Evolutionary conservation across 1,140 invertebrate species (phyloP).

Genomic region (Musca vetustissima): DNA sequence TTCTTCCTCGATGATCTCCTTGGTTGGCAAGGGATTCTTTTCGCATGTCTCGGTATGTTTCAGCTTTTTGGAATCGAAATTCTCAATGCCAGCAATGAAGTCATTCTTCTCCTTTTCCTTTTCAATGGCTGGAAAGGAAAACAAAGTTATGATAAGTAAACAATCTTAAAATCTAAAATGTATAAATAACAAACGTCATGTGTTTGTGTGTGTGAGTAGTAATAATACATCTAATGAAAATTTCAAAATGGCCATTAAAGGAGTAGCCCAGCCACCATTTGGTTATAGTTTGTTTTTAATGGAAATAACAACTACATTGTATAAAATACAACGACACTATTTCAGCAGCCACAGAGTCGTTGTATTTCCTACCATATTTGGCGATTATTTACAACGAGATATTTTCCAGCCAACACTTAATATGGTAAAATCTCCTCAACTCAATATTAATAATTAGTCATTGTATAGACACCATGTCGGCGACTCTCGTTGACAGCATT

Average conservation of each 20-base stretch:
- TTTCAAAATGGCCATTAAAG: too few species aligned
- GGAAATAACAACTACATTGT: neutral
- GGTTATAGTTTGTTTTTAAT: neutral
- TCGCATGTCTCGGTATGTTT: conserved; percentile 88
- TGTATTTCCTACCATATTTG: neutral
- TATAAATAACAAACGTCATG: too few species aligned
- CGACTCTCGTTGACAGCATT: too few species aligned
- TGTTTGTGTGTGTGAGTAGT: too few species aligned
- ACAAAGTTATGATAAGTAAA: neutral
- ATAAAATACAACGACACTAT: neutral
- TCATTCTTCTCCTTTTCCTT: conserved; percentile 85
- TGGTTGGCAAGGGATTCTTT: conserved; percentile 86
- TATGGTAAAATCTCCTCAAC: conserved; percentile 3
- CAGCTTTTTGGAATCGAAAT: conserved; percentile 80
- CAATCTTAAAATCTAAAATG: neutral
- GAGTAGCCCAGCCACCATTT: too few species aligned
- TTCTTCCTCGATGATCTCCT: conserved; percentile 75
- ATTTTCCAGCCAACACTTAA: neutral
- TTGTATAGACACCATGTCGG: too few species aligned
- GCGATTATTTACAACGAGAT: conserved; percentile 14
- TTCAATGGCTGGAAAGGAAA: conserved; percentile 71
- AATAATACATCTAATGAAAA: too few species aligned
- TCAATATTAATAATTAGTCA: conserved; percentile 2
- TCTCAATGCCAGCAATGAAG: conserved; percentile 84
- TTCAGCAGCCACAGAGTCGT: neutral